These are phyloP conservation scores for Gorsachius magnificus DNA, from an alignment of 2,797 vertebrate species.

Conservation along the genomic window DNA sequence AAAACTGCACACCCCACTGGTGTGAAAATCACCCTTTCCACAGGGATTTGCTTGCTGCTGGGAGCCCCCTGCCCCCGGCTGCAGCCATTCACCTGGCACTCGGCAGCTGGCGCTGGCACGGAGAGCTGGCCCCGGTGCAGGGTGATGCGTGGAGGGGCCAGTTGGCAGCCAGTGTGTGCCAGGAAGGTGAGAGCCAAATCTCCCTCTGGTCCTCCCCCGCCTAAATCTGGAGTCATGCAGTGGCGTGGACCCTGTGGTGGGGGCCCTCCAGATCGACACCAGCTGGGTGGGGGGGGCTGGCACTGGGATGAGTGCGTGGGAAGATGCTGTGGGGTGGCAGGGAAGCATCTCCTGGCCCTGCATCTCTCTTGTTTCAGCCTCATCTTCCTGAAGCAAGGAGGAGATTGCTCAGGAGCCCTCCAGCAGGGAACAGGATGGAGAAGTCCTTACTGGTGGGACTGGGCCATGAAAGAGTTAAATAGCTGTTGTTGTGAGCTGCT, in stretches of 20 bases:
- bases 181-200: neutral
- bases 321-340: neutral
- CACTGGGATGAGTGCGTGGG: rapidly evolving
- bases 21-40: rapidly evolving
- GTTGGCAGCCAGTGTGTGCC: neutral
- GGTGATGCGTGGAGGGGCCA: neutral
- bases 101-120: neutral
- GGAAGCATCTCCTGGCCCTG: neutral
- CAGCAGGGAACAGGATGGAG: neutral
- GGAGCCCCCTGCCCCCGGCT: neutral
- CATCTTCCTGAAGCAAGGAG: neutral
- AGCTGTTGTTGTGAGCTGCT: neutral
- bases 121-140: neutral
- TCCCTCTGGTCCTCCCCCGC: neutral
- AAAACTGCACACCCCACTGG: rapidly evolving
- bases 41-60: rapidly evolving
- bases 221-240: neutral
- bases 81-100: neutral
- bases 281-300: rapidly evolving
- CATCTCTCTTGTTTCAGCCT: neutral
- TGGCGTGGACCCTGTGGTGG: neutral
- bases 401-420: neutral
- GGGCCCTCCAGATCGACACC: neutral
- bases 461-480: constrained; percentile 7
- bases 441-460: neutral